Conservation (phyloP, 2,113 vertebrate genomes). For the Boleophthalmus pectinirostris region DNA sequence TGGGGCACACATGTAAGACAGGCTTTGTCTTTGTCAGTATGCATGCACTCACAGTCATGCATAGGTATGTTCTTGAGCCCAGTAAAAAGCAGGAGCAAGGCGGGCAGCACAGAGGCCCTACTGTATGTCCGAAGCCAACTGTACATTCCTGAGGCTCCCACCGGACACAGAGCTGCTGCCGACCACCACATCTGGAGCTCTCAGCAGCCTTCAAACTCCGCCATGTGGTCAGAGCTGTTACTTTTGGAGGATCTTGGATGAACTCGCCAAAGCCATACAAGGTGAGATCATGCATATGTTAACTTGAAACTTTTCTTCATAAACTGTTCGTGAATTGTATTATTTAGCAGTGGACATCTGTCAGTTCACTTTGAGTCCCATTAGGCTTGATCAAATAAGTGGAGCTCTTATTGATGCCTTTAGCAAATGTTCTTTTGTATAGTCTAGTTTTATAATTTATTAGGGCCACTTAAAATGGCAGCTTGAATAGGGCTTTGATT, state of each 20-base stretch:
- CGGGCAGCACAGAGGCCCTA: constrained; percentile 56
- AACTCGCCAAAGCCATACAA: constrained; percentile 32
- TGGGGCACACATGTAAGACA: constrained; percentile 32
- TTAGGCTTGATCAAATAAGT: neutral
- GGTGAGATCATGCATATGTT: constrained; percentile 24
- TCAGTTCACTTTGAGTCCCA: neutral
- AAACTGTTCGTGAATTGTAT: neutral
- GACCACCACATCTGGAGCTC: constrained; percentile 59
- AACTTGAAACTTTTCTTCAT: neutral
- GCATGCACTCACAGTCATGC: constrained; percentile 22
- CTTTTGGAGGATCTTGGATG: constrained; percentile 15
- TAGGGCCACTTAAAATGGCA: neutral
- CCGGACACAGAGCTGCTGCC: constrained; percentile 40
- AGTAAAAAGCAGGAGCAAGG: constrained; percentile 17
- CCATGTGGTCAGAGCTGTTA: constrained; percentile 6
- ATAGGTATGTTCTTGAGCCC: constrained; percentile 30
- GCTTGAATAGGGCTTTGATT: neutral
- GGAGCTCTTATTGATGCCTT: neutral
- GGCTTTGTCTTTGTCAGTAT: constrained; percentile 20
- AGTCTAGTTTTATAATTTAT: neutral
- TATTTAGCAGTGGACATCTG: neutral
- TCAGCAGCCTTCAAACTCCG: constrained; percentile 25
- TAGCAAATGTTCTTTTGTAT: constrained; percentile 7
- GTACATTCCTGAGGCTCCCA: constrained; percentile 64
- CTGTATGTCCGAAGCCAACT: constrained; percentile 60